Evolutionary conservation across 2,113 vertebrate species (phyloP).

Genomic region (Eubucco bourcierii): DNA sequence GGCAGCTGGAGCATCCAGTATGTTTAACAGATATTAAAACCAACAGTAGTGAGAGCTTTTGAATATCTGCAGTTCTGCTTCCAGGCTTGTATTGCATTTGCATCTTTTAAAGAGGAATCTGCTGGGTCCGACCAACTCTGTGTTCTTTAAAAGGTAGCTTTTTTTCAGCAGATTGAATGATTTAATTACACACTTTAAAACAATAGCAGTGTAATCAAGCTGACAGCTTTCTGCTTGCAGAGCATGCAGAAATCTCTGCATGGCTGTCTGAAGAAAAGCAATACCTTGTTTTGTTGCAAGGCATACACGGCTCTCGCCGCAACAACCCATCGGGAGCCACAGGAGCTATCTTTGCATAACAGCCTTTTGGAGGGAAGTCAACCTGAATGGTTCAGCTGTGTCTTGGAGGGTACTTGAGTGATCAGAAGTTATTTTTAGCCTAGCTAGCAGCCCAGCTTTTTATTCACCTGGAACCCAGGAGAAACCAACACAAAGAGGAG

Average conservation of each 20-base stretch:
- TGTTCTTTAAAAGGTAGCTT: not conserved
- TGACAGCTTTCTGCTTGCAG: not conserved
- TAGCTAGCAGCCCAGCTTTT: not conserved
- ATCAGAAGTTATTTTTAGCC: conserved; percentile 1
- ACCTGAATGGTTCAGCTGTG: not conserved
- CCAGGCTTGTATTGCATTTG: not conserved
- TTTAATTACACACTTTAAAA: not conserved
- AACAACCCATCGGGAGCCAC: not conserved
- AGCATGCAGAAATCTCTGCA: not conserved
- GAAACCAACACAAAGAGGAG: not conserved
- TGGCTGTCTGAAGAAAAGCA: not conserved
- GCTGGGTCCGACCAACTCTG: not conserved
- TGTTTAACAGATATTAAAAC: not conserved
- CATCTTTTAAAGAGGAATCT: not conserved
- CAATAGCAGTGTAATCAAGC: not conserved
- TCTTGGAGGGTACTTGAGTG: not conserved
- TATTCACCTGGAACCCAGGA: not conserved
- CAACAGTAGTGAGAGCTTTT: not conserved
- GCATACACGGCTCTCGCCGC: not conserved
- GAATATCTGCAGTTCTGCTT: not conserved
- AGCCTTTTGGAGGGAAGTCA: not conserved
- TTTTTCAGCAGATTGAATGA: conserved; percentile 4
- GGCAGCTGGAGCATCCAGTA: not conserved
- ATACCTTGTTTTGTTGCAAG: not conserved
- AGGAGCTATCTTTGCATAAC: not conserved